Evolutionary conservation across 2,888 invertebrate species (phyloP).

Genomic region (Euplagia quadripunctaria): DNA sequence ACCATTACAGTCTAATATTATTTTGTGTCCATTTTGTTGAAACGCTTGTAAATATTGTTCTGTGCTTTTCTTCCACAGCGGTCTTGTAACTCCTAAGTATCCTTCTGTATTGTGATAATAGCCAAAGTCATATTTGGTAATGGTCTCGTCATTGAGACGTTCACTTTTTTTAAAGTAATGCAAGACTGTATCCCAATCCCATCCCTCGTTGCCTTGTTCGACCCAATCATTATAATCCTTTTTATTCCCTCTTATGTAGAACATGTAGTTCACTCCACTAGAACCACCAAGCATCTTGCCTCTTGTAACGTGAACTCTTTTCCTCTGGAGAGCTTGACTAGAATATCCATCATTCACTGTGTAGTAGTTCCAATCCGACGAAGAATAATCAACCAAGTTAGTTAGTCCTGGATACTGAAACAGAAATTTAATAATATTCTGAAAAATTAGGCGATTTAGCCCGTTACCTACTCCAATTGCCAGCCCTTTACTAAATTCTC

Average conservation of each 20-base stretch:
- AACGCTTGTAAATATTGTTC: conserved; percentile 68
- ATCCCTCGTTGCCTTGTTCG: conserved; percentile 85
- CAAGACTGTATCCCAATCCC: conserved; percentile 64
- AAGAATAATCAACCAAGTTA: conserved; percentile 47
- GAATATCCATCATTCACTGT: conserved; percentile 62
- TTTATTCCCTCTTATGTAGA: conserved; percentile 89
- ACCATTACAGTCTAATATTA: conserved; percentile 61
- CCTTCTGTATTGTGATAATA: conserved; percentile 61
- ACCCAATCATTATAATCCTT: conserved; percentile 87
- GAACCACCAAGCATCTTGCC: conserved; percentile 90
- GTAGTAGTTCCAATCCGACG: conserved; percentile 65
- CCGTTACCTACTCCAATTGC: too few species aligned
- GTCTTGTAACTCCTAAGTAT: conserved; percentile 61
- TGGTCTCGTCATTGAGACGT: conserved; percentile 45
- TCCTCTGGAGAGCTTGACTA: conserved; percentile 57
- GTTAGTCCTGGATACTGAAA: conserved; percentile 68
- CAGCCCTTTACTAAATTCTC: too few species aligned
- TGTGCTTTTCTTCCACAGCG: conserved; percentile 65
- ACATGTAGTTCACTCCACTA: conserved; percentile 89
- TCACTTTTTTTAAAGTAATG: conserved; percentile 70
- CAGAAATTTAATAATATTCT: neutral
- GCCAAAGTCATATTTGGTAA: conserved; percentile 57
- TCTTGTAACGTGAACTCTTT: conserved; percentile 80
- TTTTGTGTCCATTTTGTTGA: conserved; percentile 59
- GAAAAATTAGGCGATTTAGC: too few species aligned